Evolutionary conservation across 1,140 invertebrate genomes (phyloP), one percentile per base, ranked within the genome.

Genomic region (Augochlora pura): DNA sequence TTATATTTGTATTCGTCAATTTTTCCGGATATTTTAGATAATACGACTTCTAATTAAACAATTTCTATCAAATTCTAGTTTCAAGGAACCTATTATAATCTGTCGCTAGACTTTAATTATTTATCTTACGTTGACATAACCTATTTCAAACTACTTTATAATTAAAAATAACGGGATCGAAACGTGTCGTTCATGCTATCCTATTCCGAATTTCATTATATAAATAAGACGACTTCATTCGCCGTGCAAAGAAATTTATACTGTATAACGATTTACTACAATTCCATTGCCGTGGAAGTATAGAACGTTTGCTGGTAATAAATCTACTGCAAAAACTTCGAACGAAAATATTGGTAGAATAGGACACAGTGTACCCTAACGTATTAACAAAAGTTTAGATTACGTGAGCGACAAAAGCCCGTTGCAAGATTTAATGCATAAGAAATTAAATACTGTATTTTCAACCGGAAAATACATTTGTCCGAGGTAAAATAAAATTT

Each of bases 111-210:
- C 7, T 57, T 57, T n/a, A n/a, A 57, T n/a, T 5, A 1, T 23
- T 23, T 7, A 18, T 54, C 6, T n/a, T n/a, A 57, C 9, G 9
- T n/a, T n/a, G 18, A 57, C 54, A 57, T 57, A 57, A 57, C 54
- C 54, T 57, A 57, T 57, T 57, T 21, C n/a, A 57, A 57, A 57
- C 49, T n/a, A 57, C 21, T 57, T n/a, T n/a, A n/a, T 57, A n/a
- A 57, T 57, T 23, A 9, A 21, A 57, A 6, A 9, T n/a, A 9
- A 8, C 18, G 21, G 6, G 8, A n/a, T n/a, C 18, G n/a, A 57
- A 7, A 57, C 7, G n/a, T n/a, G n/a, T 6, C 21, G 9, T 57
- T 57, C 54, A 57, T 21, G 9, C 2, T 57, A 9, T 57, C n/a
- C 54, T 57, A n/a, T n/a, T 21, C 9, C 18, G 9, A n/a, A 57